Percentiles rank a stretch among this genome's conserved stretches.
These are phyloP conservation scores for Trichonephila inaurata DNA, from an alignment of 1,140 invertebrate genomes.

Conservation along the genomic window DNA sequence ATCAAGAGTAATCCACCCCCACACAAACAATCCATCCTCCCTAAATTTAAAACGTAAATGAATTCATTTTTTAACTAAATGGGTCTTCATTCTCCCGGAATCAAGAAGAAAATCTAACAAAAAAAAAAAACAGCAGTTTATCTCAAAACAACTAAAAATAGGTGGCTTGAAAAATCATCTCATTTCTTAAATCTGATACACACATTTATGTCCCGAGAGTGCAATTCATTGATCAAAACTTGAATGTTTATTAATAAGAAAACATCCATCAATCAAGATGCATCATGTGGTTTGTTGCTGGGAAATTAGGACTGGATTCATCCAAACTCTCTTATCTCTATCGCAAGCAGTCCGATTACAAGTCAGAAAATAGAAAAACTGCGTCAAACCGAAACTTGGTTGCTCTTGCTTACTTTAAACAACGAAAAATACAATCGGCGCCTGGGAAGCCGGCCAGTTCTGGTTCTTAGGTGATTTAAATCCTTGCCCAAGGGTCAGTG, in stretches of 20 bases:
- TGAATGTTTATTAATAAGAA: neutral
- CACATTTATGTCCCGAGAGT: neutral
- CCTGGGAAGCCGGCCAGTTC: slow-evolving; percentile 51
- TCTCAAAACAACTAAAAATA: neutral
- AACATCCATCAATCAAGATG: neutral
- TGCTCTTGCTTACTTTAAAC: neutral
- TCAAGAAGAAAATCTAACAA: neutral
- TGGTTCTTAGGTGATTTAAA: slow-evolving; percentile 50
- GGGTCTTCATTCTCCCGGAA: neutral
- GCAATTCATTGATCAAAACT: neutral
- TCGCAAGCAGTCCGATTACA: neutral
- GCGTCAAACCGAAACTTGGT: slow-evolving; percentile 6
- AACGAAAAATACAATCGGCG: slow-evolving; percentile 20
- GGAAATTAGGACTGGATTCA: neutral
- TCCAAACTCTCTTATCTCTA: neutral
- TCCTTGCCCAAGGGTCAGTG: slow-evolving; percentile 34
- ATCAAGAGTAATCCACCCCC: no score
- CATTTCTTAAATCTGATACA: neutral
- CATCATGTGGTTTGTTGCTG: neutral
- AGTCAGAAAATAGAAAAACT: neutral
- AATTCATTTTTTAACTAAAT: no score
- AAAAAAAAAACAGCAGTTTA: neutral
- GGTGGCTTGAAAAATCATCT: neutral
- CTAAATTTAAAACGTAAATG: neutral
- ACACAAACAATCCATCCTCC: neutral